A percentile compares a stretch with the other conserved stretches of the same genome.
These are phyloP conservation scores for Nephrocerus scutellatus DNA, from an alignment of 2,888 invertebrate species.

Conservation along the genomic window DNA sequence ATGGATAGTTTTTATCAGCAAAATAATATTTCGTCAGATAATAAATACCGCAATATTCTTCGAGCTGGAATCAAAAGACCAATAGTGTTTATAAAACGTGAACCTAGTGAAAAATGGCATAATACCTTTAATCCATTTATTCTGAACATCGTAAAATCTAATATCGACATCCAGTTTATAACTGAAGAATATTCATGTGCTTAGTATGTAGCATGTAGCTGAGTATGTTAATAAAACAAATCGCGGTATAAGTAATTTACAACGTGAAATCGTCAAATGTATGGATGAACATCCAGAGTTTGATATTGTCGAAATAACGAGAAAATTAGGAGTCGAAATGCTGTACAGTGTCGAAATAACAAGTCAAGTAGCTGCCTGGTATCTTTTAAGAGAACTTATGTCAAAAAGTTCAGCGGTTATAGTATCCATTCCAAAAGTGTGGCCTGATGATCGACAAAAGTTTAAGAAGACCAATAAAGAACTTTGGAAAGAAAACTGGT, in stretches of 20 bases:
- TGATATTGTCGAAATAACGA: slow-evolving; percentile 30
- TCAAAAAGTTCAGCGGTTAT: slow-evolving; percentile 31
- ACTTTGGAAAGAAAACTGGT: slow-evolving; percentile 38
- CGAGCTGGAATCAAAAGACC: slow-evolving; percentile 36
- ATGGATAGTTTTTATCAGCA: slow-evolving; percentile 4
- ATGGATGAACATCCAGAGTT: slow-evolving; percentile 39
- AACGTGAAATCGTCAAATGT: slow-evolving; percentile 27
- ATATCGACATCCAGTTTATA: slow-evolving; percentile 37
- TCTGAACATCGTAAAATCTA: slow-evolving; percentile 31
- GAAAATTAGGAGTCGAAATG: slow-evolving; percentile 32
- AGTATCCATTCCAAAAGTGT: slow-evolving; percentile 39
- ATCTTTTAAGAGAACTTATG: slow-evolving; percentile 30
- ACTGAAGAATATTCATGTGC: slow-evolving; percentile 43
- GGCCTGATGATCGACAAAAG: slow-evolving; percentile 41
- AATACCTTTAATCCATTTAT: slow-evolving; percentile 43
- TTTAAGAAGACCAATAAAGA: slow-evolving; percentile 34
- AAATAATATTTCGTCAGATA: slow-evolving; percentile 9
- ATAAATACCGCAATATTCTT: slow-evolving; percentile 25
- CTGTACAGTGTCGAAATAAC: slow-evolving; percentile 38
- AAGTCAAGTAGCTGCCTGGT: slow-evolving; percentile 47
- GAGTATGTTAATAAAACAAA: slow-evolving; percentile 44
- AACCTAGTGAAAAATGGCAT: slow-evolving; percentile 39
- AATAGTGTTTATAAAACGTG: slow-evolving; percentile 33
- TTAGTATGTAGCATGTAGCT: slow-evolving; percentile 38
- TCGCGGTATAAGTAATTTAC: slow-evolving; percentile 31